Conservation (phyloP, 2,888 invertebrate genomes). For the Lysandra coridon region DNA sequence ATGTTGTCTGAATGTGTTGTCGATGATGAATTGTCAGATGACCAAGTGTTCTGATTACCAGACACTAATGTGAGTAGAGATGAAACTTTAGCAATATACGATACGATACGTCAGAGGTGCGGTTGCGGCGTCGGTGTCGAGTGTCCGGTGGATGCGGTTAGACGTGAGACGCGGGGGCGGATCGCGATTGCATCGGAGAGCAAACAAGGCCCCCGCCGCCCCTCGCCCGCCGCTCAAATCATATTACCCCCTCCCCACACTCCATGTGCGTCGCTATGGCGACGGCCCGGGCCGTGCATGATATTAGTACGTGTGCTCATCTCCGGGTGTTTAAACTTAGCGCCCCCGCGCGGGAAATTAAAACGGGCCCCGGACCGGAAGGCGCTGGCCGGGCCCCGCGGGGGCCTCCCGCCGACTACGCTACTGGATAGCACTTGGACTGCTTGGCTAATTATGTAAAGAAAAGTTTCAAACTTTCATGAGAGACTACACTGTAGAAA, state of each 20-base stretch:
- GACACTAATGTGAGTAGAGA: not conserved
- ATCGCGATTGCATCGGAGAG: constrained; percentile 81
- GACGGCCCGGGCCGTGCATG: constrained; percentile 83
- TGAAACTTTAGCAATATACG: constrained; percentile 39
- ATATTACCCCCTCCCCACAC: constrained; percentile 78
- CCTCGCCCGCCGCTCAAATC: constrained; percentile 73
- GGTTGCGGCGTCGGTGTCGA: constrained; percentile 59
- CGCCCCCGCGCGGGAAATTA: constrained; percentile 75
- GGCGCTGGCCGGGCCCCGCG: constrained; percentile 52
- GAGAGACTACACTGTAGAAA: not conserved
- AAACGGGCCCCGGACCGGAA: constrained; percentile 76
- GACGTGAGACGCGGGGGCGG: constrained; percentile 65
- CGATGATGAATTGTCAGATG: too few relatives aligned
- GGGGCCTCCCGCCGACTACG: constrained; percentile 26
- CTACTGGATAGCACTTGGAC: not conserved
- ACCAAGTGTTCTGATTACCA: too few relatives aligned
- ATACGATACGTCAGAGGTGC: constrained; percentile 50
- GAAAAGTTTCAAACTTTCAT: not conserved
- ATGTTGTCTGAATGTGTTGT: too few relatives aligned
- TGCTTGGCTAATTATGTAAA: not conserved
- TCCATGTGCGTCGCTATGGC: constrained; percentile 83
- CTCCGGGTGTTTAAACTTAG: constrained; percentile 77
- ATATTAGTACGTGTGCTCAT: constrained; percentile 79
- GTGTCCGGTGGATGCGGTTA: constrained; percentile 78
- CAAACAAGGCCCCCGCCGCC: constrained; percentile 77